Evolutionary conservation across 37 sponge, comb jelly and placozoan species (phyloP).

Genomic region (Spongilla lacustris): DNA sequence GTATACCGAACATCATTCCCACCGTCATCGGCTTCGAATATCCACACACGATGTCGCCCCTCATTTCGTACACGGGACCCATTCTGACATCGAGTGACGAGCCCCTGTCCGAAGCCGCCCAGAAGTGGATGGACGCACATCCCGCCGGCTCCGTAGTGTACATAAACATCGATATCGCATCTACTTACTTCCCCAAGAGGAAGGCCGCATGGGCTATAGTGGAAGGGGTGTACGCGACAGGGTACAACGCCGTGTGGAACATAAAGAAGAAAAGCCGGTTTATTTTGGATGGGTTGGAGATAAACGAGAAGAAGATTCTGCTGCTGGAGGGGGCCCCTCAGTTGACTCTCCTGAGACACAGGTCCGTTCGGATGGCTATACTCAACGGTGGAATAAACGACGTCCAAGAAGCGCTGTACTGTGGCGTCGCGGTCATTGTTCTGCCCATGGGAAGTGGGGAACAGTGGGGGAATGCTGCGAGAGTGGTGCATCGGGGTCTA

Average conservation of each 20-base stretch:
- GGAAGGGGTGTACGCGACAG: constrained; percentile 15
- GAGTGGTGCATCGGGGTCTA: constrained; percentile 11
- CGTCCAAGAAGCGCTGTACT: constrained; percentile 33
- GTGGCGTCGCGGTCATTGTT: constrained; percentile 26
- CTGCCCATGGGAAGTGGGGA: constrained; percentile 5
- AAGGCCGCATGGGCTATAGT: background rate
- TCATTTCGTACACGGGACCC: constrained; percentile 30
- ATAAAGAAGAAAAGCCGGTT: background rate
- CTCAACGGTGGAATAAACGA: constrained; percentile 43
- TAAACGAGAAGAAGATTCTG: background rate
- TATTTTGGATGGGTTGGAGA: constrained; percentile 3
- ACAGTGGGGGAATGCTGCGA: constrained; percentile 11
- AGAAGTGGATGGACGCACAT: background rate
- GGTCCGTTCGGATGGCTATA: constrained; percentile 11
- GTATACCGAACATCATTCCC: background rate
- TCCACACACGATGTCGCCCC: constrained; percentile 10
- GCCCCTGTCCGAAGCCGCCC: background rate
- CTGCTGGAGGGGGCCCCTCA: constrained; percentile 25
- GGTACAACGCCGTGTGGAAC: constrained; percentile 24
- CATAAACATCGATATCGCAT: background rate
- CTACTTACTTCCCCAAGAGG: too few species aligned
- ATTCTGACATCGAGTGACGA: background rate
- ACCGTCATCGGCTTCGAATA: constrained; percentile 33
- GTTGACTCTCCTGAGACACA: constrained; percentile 20
- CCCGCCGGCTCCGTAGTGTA: background rate